Base-by-base conservation (phyloP, 2,797 vertebrate species). In the Cephalopachus bancanus region DNA sequence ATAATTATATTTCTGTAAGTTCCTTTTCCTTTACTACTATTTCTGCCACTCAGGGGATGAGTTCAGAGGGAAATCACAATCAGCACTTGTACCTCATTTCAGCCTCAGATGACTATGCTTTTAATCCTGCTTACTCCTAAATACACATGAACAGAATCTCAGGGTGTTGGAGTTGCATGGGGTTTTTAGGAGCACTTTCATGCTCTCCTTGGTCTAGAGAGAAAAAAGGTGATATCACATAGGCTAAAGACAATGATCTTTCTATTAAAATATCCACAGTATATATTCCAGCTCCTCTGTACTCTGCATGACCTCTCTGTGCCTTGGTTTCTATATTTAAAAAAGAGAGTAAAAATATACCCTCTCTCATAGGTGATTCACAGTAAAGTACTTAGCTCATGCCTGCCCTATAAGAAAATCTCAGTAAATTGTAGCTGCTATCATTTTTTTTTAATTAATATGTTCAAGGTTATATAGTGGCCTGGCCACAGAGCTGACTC, bases 361-460 rank as follows among this genome's bases (percentile, higher is more conserved):
- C 24, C 8, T 85, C 7, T 80, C 15, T 88, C 49, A 44, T 28
- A 88, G 1, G 10, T 0, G 64, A 17, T 94, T 55, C 44, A 57
- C 33, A 88, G 86, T 64, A 28, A 6, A 78, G 15, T 3, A 26
- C 53, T 91, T 84, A 76, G 26, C 15, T 81, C 14, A 44, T 76
- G 12, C 17, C 4, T 91, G 8, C 33, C 30, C 9, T 65, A 28
- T 71, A 26, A 87, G 24, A 87, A 85, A 26, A 76, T 7, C 5
- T 85, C 88, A 20, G 6, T 71, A 94, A 87, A 76, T 83, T 30
- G 16, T 62, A 85, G 15, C 15, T 89, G 5, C 33, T 90, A 53
- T 83, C 78, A 89, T 81, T 97, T 94, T 86, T 71, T 92, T 86
- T 71, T 49, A 72, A 67, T 55, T 78, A 12, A 33, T 85, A 71